Percentiles rank a stretch among this genome's conserved stretches.
Conservation (phyloP, 2,113 vertebrate species). For the Charadrius vociferus region DNA sequence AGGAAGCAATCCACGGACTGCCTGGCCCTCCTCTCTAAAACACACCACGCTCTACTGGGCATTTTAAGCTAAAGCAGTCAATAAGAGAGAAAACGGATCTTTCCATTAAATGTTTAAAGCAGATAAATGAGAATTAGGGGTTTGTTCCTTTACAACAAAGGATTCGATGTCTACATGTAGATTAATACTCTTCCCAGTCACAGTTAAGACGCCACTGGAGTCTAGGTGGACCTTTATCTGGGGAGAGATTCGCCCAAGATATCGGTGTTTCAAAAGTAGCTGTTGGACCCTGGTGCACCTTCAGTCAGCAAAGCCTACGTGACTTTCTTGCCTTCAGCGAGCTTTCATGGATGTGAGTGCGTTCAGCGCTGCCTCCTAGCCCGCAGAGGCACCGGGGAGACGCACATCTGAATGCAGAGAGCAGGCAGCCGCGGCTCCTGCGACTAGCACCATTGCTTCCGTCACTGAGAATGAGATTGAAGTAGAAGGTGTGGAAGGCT, state of each 20-base stretch:
- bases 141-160: background rate
- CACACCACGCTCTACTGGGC: background rate
- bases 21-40: background rate
- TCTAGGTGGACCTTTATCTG: background rate
- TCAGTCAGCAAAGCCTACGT: background rate
- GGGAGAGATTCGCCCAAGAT: background rate
- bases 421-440: rapidly evolving
- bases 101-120: background rate
- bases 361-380: background rate
- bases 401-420: background rate
- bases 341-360: background rate
- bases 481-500: background rate
- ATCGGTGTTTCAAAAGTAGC: background rate
- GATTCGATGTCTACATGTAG: background rate
- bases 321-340: background rate
- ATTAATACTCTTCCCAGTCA: background rate
- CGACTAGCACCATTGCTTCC: background rate
- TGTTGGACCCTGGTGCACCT: rapidly evolving
- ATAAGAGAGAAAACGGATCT: background rate
- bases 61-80: background rate
- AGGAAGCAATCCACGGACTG: background rate
- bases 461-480: background rate
- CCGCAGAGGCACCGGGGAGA: rapidly evolving
- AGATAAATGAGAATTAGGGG: background rate
- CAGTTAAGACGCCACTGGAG: background rate